phyloP scores from a whole-genome alignment of 1,140 invertebrate genomes.

The Drosophila orosa region DNA sequence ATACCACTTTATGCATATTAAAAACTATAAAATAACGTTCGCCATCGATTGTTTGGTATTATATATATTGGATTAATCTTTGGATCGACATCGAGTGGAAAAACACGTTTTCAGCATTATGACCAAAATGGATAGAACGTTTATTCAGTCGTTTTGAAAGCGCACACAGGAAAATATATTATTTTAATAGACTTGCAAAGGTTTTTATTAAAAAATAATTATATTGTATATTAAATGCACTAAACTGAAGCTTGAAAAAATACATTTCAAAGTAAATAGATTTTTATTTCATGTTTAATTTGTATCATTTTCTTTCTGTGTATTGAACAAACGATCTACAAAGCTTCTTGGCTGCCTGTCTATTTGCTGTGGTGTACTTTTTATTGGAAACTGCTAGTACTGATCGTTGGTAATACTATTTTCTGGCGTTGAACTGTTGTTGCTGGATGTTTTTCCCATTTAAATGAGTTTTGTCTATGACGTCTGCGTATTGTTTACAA shows the following conservation, averaged over 20 bases:
- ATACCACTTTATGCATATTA: conserved; percentile 79
- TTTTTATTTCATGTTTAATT: no score
- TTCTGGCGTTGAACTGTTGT: conserved; percentile 16
- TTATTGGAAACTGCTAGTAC: conserved; percentile 30
- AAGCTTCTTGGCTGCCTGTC: conserved; percentile 27
- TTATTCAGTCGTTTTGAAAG: conserved; percentile 13
- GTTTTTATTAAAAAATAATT: not conserved
- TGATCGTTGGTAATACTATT: conserved; percentile 22
- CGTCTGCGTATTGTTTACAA: conserved; percentile 81
- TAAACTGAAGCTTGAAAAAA: not conserved
- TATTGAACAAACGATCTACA: conserved; percentile 19
- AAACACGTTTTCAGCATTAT: conserved; percentile 68
- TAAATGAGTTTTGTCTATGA: conserved; percentile 79
- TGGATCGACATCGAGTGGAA: conserved; percentile 40
- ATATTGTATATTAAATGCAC: not conserved
- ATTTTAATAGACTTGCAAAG: not conserved
- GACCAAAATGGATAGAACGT: conserved; percentile 53
- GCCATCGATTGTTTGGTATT: conserved; percentile 67
- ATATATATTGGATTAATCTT: conserved; percentile 48
- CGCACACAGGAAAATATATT: conserved; percentile 3
- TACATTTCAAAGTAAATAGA: not conserved
- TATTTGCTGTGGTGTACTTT: conserved; percentile 15
- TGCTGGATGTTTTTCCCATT: conserved; percentile 54
- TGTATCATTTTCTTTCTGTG: not conserved
- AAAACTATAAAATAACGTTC: conserved; percentile 62